These are phyloP conservation scores for Balaeniceps rex DNA, from an alignment of 2,113 vertebrate species.

Conservation along the genomic window DNA sequence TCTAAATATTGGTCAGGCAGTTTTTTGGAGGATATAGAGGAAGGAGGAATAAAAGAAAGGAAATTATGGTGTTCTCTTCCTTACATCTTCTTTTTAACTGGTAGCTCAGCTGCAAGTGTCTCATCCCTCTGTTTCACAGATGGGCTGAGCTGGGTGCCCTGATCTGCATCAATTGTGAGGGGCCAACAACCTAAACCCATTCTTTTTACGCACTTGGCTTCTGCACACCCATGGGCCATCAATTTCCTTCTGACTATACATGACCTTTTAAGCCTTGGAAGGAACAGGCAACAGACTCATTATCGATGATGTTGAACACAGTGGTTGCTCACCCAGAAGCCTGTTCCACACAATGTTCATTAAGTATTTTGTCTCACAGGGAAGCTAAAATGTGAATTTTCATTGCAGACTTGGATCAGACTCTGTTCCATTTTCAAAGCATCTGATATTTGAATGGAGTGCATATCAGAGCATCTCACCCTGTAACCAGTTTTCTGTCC, in stretches of 20 bases:
- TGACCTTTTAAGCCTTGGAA: background rate
- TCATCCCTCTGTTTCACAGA: background rate
- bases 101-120: background rate
- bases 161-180: background rate
- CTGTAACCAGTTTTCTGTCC: background rate
- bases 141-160: background rate
- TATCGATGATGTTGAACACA: accelerated
- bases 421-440: background rate
- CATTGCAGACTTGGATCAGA: background rate
- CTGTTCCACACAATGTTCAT: background rate
- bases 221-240: background rate
- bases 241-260: background rate
- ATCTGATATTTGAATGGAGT: background rate
- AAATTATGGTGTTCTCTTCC: background rate
- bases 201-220: background rate
- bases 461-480: background rate
- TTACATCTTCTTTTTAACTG: background rate
- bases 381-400: background rate
- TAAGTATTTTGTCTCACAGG: background rate
- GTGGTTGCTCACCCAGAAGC: background rate
- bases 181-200: background rate
- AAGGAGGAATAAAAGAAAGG: background rate
- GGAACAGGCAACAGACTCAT: background rate
- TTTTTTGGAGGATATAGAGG: background rate
- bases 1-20: background rate